phyloP scores from a whole-genome alignment of 1,140 invertebrate species.

The Ruditapes philippinarum region DNA sequence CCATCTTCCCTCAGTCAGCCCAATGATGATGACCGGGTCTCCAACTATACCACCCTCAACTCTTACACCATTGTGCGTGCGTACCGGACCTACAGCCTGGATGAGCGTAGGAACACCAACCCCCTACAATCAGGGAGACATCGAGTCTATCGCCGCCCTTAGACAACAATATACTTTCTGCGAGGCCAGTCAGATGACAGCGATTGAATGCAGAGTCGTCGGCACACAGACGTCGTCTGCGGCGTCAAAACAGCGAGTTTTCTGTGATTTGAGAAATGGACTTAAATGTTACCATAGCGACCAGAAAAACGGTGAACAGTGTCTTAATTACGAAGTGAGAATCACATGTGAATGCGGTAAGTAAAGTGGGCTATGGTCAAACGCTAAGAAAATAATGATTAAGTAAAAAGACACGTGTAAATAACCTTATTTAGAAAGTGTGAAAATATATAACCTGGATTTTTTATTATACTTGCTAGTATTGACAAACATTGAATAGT shows the following conservation, averaged over 20 bases:
- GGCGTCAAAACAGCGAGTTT: conserved; percentile 75
- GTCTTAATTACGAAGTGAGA: conserved; percentile 85
- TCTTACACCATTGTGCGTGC: conserved; percentile 59
- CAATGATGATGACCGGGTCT: not conserved
- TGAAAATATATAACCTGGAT: no score
- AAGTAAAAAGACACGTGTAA: no score
- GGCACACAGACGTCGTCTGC: conserved; percentile 61
- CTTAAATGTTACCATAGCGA: conserved; percentile 83
- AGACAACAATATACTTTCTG: conserved; percentile 74
- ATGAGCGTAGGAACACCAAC: conserved; percentile 76
- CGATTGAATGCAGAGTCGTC: conserved; percentile 80
- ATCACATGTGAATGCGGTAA: conserved; percentile 84
- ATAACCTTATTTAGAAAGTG: no score
- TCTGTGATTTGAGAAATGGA: conserved; percentile 82
- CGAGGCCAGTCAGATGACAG: conserved; percentile 73
- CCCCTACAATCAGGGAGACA: conserved; percentile 71
- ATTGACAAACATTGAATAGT: no score
- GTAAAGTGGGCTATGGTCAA: not conserved
- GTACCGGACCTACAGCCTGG: conserved; percentile 77
- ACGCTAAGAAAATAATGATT: no score
- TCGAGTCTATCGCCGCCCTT: conserved; percentile 69
- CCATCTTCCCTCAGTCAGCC: not conserved
- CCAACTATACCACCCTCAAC: conserved; percentile 28
- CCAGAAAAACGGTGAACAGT: conserved; percentile 74
- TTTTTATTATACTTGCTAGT: no score